phyloP scores from a whole-genome alignment of 2,113 vertebrate genomes.

The Marmota monax region DNA sequence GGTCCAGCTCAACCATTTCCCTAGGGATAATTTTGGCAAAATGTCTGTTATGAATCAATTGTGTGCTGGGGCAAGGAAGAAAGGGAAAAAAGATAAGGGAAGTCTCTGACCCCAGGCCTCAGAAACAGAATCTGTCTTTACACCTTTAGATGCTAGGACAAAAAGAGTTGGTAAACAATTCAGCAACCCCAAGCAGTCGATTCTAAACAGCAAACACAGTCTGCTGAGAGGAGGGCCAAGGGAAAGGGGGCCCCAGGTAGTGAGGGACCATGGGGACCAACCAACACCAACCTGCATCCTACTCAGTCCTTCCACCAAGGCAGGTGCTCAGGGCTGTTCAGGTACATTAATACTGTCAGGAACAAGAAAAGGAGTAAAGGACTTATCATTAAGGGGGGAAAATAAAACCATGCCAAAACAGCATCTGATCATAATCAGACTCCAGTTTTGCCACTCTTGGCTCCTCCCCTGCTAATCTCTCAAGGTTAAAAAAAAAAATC shows the following conservation, averaged over 20 bases:
- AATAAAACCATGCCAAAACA: neutral
- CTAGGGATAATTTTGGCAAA: constrained; percentile 25
- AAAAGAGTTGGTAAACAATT: constrained; percentile 67
- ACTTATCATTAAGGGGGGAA: neutral
- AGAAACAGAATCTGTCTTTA: constrained; percentile 8
- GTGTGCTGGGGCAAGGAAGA: neutral
- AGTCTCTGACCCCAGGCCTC: constrained; percentile 45
- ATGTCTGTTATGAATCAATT: neutral
- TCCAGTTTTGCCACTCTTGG: neutral
- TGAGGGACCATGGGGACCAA: neutral
- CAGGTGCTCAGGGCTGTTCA: neutral
- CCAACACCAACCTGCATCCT: neutral
- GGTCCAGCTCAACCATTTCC: neutral
- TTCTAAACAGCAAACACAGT: neutral
- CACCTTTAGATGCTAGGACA: neutral
- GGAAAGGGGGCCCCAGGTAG: neutral
- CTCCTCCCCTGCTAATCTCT: neutral
- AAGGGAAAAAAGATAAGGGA: neutral
- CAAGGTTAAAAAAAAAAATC: neutral
- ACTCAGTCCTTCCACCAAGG: fast-evolving
- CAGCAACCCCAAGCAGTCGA: neutral
- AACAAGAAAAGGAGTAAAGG: neutral
- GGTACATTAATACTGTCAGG: neutral
- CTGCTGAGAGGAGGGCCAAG: neutral
- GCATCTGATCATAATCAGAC: neutral